Conservation (phyloP, 92 coral and sea anemone species). For the Zoanthus sociatus region DNA sequence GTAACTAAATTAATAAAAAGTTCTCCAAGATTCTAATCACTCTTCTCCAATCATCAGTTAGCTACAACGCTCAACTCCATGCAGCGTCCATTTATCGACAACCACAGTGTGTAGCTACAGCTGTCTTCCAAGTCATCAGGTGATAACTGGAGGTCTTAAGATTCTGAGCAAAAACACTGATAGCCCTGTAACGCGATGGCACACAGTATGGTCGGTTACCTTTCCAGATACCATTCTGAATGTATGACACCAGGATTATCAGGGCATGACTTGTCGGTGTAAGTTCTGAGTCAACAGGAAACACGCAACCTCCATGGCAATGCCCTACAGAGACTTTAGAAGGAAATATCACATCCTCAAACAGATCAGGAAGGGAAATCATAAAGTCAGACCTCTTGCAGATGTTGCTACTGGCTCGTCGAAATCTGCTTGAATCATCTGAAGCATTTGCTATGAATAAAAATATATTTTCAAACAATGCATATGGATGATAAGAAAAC, state of each 20-base stretch:
- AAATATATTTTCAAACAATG: neutral
- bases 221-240: neutral
- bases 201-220: conserved; percentile 4
- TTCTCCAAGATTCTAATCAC: too few species aligned
- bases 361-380: neutral
- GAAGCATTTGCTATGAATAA: neutral
- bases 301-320: conserved; percentile 14
- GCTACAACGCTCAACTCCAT: too few species aligned
- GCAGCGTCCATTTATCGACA: neutral
- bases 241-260: neutral
- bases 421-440: conserved; percentile 25
- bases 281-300: neutral
- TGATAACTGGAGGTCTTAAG: neutral
- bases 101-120: conserved; percentile 3
- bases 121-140: conserved; percentile 1
- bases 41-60: too few species aligned
- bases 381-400: neutral
- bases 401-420: neutral
- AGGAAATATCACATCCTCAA: conserved; percentile 5
- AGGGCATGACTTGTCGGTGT: conserved; percentile 18
- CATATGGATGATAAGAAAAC: neutral
- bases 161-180: neutral
- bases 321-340: neutral
- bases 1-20: too few species aligned
- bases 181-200: neutral